Evolutionary conservation across 2,888 invertebrate species (phyloP), one percentile per base, ranked within the genome.

Genomic region (Idaea aversata): DNA sequence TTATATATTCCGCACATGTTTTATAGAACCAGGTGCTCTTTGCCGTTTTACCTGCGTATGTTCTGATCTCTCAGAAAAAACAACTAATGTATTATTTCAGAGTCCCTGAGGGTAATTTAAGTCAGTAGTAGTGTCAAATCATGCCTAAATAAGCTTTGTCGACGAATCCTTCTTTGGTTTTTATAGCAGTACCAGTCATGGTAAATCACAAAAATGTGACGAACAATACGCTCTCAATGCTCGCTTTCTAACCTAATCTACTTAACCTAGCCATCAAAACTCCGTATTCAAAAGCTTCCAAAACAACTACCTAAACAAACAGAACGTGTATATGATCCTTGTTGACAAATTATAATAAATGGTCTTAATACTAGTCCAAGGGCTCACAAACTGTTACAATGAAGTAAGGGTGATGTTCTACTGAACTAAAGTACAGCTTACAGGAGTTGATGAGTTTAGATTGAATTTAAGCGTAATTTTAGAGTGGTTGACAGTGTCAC

Each of bases 341-440:
- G 65, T 65, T 67, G 70, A 63, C 70, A 67, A 67, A 73, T 72
- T 64, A 64, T 68, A 66, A 71, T 66, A 71, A 67, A 67, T 63
- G 66, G 64, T 59, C 63, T 65, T 65, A 70, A 68, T 64, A 59
- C 25, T 25, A 59, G 59, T 59, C 7, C 60, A 66, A 57, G 66
- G 61, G 64, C 25, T 57, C 67, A 72, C 72, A 72, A 69, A 72
- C 74, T 72, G 74, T 71, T 71, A 69, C 73, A 66, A 64, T 73
- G 70, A 73, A 70, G 59, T 47, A 7, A 5, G 13, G 13, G 7
- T 7, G 47, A 47, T 13, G 47, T 7, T 13, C 47, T 10, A 47
- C 47, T 47, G 13, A 47, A 47, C 36, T 36, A 36, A 7, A 36
- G 5, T 36, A 4, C 2, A 36, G 6, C 10, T 7, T 10, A 36